Percentiles rank a stretch among this genome's conserved stretches.
These are phyloP conservation scores for Digitonthophagus gazella DNA, from an alignment of 2,888 invertebrate genomes.

Conservation along the genomic window DNA sequence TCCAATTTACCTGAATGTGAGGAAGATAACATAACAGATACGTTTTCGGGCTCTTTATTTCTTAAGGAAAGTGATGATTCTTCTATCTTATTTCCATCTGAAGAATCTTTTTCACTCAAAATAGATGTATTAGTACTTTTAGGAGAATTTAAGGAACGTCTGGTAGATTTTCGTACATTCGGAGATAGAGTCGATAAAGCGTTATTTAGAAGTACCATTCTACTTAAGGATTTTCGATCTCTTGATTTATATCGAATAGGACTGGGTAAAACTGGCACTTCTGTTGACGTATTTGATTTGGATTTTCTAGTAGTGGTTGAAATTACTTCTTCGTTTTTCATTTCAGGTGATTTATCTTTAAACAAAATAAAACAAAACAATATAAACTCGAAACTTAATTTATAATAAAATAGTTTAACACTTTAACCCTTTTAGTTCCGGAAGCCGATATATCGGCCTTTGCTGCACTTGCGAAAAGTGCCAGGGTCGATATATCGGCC, in stretches of 20 bases:
- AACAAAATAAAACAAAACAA: not conserved
- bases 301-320: no score
- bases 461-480: no score
- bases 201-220: conserved; percentile 25
- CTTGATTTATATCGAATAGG: not conserved
- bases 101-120: not conserved
- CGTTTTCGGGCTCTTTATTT: not conserved
- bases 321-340: not conserved
- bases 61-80: not conserved
- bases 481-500: no score
- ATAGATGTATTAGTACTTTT: not conserved
- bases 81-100: not conserved
- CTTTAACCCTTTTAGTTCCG: no score
- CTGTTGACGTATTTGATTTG: not conserved
- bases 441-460: no score
- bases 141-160: not conserved
- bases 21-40: no score
- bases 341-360: not conserved
- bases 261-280: not conserved
- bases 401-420: no score
- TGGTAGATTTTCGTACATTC: not conserved
- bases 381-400: no score
- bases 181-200: conserved; percentile 6
- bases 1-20: not conserved
- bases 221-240: conserved; percentile 23